phyloP scores from a whole-genome alignment of 2,797 vertebrate genomes.

The Hippopotamyrus pictus region DNA sequence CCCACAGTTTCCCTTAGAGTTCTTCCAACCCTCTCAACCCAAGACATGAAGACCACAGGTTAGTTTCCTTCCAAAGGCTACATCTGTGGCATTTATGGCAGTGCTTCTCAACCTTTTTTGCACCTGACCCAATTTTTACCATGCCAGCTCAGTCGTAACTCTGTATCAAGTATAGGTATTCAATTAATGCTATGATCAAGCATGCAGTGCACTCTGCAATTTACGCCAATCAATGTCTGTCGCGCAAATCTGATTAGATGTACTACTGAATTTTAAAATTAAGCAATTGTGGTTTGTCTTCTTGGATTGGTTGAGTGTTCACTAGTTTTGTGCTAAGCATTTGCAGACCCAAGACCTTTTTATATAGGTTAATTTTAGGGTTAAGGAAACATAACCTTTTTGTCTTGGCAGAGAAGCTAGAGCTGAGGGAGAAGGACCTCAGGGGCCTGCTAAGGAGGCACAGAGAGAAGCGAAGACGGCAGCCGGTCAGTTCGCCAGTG shows the following conservation, averaged over 20 bases:
- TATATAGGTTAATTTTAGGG: neutral
- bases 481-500: conserved; percentile 69
- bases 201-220: neutral
- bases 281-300: neutral
- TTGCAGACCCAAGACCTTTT: neutral
- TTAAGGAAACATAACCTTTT: neutral
- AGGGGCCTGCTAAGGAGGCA: conserved; percentile 85
- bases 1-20: conserved; percentile 75
- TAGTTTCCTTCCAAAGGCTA: conserved; percentile 32
- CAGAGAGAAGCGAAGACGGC: conserved; percentile 84
- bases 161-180: neutral
- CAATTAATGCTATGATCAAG: neutral
- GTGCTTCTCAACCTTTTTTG: neutral
- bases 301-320: neutral
- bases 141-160: neutral
- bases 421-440: conserved; percentile 80
- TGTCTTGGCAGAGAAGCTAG: conserved; percentile 71
- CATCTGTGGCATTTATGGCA: neutral
- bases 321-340: neutral
- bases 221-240: neutral
- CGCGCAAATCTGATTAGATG: neutral
- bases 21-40: conserved; percentile 83
- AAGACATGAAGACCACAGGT: conserved; percentile 93
- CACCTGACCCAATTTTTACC: neutral
- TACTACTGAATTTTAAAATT: neutral